Evolutionary conservation across 2,888 invertebrate species (phyloP).

Genomic region (Mactromeris polynyma): DNA sequence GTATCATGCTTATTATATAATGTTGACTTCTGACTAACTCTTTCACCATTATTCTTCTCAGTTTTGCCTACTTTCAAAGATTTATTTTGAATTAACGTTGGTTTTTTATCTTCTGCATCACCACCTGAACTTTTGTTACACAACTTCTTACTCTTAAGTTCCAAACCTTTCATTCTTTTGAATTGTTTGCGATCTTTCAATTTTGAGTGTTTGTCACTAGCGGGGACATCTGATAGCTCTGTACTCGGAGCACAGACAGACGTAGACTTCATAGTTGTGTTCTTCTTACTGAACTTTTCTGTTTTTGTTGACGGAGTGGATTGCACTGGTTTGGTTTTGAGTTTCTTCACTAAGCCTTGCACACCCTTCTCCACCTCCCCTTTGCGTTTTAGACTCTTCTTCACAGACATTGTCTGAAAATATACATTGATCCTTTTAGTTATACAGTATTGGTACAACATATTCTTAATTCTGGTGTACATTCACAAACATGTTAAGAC

Average conservation of each 20-base stretch:
- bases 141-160: background rate
- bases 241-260: background rate
- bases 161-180: conserved; percentile 23
- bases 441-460: too few species aligned
- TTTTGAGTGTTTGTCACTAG: conserved; percentile 16
- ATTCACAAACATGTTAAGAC: too few species aligned
- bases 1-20: background rate
- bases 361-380: background rate
- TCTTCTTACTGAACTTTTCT: background rate
- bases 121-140: background rate
- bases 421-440: too few species aligned
- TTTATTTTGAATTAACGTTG: background rate
- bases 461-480: too few species aligned
- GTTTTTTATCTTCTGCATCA: background rate
- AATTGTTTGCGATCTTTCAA: conserved; percentile 26
- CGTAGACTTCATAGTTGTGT: background rate
- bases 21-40: background rate
- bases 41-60: background rate
- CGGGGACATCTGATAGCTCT: background rate
- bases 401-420: background rate
- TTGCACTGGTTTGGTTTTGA: background rate
- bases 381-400: background rate
- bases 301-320: background rate
- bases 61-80: background rate
- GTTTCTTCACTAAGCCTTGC: background rate